Conservation (phyloP, 2,797 vertebrate species). For the Cossypha heuglini region DNA sequence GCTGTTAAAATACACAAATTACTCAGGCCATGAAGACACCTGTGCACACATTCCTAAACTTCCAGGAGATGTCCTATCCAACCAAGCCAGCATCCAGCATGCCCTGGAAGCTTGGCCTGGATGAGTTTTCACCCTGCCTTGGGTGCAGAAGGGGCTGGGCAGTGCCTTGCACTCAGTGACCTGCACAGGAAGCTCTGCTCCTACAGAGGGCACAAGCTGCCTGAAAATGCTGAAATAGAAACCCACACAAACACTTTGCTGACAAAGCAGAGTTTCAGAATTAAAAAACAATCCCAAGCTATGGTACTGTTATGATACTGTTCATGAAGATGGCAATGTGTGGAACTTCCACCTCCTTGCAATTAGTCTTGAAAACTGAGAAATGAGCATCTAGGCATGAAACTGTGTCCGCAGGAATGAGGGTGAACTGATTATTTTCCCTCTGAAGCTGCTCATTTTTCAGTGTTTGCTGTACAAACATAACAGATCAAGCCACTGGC, state of each 20-base stretch:
- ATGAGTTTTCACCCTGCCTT: neutral
- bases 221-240: neutral
- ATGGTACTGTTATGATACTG: fast-evolving
- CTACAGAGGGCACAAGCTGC: constrained; percentile 8
- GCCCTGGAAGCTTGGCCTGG: neutral
- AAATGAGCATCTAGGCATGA: neutral
- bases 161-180: neutral
- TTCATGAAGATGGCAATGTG: neutral
- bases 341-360: neutral
- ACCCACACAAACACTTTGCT: neutral
- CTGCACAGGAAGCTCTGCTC: neutral
- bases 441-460: neutral
- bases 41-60: neutral
- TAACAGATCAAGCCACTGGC: neutral
- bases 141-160: neutral
- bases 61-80: neutral
- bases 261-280: neutral
- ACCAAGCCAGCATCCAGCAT: neutral
- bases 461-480: neutral
- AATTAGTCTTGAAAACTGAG: neutral
- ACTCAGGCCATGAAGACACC: neutral
- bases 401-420: neutral
- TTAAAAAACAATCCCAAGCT: neutral
- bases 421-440: neutral
- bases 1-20: constrained; percentile 60